Evolutionary conservation across 2,113 vertebrate genomes (phyloP).

Genomic region (Gavia stellata): DNA sequence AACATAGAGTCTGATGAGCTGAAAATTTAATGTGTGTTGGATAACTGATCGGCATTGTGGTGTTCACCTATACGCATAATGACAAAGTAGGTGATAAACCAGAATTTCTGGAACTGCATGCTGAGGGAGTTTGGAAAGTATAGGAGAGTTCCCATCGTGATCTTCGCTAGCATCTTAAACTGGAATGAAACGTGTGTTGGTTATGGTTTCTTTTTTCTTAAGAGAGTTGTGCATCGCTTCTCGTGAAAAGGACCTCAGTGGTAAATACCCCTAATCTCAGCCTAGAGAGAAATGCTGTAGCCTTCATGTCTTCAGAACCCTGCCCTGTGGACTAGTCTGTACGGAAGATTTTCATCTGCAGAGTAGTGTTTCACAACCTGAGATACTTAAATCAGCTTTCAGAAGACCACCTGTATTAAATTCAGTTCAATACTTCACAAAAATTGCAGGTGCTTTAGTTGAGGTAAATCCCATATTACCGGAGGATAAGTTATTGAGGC

Average conservation of each 20-base stretch:
- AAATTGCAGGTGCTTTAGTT: neutral
- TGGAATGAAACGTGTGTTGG: neutral
- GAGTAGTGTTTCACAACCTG: neutral
- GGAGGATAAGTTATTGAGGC: neutral
- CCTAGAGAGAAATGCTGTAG: neutral
- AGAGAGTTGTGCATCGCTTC: fast-evolving
- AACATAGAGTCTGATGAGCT: neutral
- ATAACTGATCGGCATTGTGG: too few relatives aligned
- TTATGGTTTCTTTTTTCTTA: neutral
- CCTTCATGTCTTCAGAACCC: neutral
- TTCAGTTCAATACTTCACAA: neutral
- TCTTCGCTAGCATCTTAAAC: neutral
- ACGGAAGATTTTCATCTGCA: neutral
- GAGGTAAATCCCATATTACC: neutral
- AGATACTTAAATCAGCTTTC: neutral
- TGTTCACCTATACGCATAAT: neutral
- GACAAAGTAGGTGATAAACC: neutral
- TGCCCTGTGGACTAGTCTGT: neutral
- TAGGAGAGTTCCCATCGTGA: neutral
- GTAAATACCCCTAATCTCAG: neutral
- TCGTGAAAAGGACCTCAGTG: neutral
- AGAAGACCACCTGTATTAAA: neutral
- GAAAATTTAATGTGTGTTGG: neutral
- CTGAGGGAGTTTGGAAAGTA: neutral
- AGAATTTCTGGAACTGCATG: neutral